phyloP scores from a whole-genome alignment of 37 sponge, comb jelly and placozoan species.

The Theonella swinhoei region DNA sequence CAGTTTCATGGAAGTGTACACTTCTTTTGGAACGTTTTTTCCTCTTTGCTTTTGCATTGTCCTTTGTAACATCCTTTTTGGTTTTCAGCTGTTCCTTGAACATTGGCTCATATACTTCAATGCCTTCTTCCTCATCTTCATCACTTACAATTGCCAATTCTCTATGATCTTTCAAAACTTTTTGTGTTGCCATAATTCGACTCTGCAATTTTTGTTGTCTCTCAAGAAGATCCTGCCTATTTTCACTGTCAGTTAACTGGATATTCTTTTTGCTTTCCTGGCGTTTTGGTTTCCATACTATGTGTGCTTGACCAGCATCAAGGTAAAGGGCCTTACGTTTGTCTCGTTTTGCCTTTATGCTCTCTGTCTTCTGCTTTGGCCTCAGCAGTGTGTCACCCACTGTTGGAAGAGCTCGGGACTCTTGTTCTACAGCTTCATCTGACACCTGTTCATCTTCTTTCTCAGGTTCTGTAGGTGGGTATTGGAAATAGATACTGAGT shows the following conservation, averaged over 20 bases:
- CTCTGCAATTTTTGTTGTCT: not conserved
- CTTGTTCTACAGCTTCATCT: not conserved
- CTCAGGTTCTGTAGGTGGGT: not conserved
- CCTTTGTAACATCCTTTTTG: not conserved
- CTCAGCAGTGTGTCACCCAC: not conserved
- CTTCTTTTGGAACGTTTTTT: not conserved
- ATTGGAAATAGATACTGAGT: not conserved
- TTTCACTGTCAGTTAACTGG: not conserved
- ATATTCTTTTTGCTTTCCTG: too few relatives aligned
- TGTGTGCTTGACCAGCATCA: not conserved
- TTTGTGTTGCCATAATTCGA: not conserved
- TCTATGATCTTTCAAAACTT: not conserved
- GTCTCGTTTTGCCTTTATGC: not conserved
- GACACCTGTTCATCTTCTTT: not conserved
- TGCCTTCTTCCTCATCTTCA: not conserved
- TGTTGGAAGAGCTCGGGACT: not conserved
- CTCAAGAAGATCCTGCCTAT: not conserved
- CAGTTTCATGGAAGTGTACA: not conserved
- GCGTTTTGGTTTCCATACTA: not conserved
- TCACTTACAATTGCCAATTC: not conserved
- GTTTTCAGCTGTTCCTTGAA: not conserved
- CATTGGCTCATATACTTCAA: not conserved
- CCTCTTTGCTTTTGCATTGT: too few relatives aligned
- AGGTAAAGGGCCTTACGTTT: not conserved
- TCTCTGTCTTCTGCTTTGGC: not conserved